These are phyloP conservation scores for Xenopus petersii DNA, from an alignment of 2,797 vertebrate species.

Conservation along the genomic window DNA sequence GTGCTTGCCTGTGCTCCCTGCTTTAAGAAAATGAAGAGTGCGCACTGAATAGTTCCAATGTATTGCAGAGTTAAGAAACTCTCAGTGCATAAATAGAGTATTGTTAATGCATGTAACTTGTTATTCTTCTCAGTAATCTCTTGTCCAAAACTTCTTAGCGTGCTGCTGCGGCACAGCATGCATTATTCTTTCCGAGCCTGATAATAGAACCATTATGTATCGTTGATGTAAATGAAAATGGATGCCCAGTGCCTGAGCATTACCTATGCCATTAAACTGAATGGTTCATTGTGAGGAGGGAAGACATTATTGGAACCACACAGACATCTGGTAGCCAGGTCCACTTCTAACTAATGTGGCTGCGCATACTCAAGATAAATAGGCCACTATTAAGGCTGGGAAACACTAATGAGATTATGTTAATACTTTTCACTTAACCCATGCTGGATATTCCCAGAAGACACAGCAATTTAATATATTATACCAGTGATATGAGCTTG, in stretches of 20 bases:
- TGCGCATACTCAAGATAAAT: neutral
- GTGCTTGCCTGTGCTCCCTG: too few species aligned
- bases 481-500: too few species aligned
- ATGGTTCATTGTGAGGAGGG: neutral
- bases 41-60: too few species aligned
- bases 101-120: too few species aligned
- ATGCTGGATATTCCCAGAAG: neutral
- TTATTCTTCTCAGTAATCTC: neutral
- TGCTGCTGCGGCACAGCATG: neutral
- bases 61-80: too few species aligned
- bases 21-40: too few species aligned
- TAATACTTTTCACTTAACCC: neutral
- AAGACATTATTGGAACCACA: slow-evolving; percentile 2
- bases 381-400: neutral
- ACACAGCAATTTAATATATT: neutral
- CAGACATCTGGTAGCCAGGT: neutral
- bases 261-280: neutral
- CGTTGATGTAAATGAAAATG: neutral
- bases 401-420: neutral
- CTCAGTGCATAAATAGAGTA: too few species aligned
- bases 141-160: neutral
- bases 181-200: neutral
- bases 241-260: neutral
- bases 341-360: neutral
- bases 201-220: neutral